Percentiles rank a stretch among this genome's conserved stretches.
Conservation (phyloP, 2,888 invertebrate genomes). For the Chaitophorus viminalis region DNA sequence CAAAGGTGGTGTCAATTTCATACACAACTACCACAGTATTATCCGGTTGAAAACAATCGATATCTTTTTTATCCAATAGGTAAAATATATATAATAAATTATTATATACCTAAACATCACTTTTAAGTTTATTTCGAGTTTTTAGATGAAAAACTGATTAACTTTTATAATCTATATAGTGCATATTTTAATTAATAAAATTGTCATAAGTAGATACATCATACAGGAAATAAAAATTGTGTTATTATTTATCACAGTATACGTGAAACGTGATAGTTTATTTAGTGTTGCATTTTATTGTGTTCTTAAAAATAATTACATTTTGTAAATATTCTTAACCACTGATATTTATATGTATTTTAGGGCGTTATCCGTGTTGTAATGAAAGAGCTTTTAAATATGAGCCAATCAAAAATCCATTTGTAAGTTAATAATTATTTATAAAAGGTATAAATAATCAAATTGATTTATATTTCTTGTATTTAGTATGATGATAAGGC, state of each 20-base stretch:
- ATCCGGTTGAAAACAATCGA: slow-evolving; percentile 76
- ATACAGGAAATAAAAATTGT: no score
- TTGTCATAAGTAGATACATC: no score
- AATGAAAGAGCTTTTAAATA: slow-evolving; percentile 85
- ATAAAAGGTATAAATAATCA: not conserved
- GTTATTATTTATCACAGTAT: no score
- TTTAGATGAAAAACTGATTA: no score
- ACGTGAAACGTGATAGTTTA: no score
- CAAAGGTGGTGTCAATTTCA: slow-evolving; percentile 77
- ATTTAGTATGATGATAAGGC: not conserved
- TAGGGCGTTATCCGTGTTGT: slow-evolving; percentile 81
- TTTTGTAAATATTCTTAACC: not conserved
- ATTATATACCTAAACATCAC: not conserved
- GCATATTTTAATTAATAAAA: not conserved
- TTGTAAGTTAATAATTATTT: slow-evolving; percentile 68
- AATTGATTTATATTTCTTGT: not conserved
- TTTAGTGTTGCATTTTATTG: no score
- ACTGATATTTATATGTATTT: slow-evolving; percentile 30
- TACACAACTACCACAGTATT: slow-evolving; percentile 81
- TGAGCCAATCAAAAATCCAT: slow-evolving; percentile 75
- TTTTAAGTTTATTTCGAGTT: not conserved
- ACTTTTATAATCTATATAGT: not conserved
- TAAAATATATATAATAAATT: slow-evolving; percentile 63
- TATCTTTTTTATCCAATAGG: slow-evolving; percentile 78
- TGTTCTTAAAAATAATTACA: not conserved